These are phyloP conservation scores for Willisornis vidua DNA, from an alignment of 2,113 vertebrate species.

Conservation along the genomic window DNA sequence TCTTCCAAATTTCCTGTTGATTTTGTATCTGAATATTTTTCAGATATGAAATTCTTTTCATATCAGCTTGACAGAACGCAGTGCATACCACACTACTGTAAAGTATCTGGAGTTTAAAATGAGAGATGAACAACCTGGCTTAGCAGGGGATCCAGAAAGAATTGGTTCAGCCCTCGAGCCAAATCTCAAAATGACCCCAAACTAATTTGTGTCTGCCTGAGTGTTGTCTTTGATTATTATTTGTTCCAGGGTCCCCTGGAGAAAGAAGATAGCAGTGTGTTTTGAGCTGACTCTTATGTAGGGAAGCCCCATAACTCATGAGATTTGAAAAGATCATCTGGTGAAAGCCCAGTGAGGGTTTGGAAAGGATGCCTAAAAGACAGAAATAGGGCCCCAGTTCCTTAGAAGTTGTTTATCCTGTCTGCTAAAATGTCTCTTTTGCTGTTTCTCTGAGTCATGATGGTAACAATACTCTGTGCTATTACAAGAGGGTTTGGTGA, in stretches of 20 bases:
- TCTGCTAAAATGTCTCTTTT: conserved; percentile 34
- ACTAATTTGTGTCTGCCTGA: conserved; percentile 50
- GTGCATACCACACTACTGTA: neutral
- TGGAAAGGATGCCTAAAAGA: conserved; percentile 37
- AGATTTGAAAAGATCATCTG: conserved; percentile 46
- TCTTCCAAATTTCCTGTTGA: conserved; percentile 53
- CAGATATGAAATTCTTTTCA: conserved; percentile 32
- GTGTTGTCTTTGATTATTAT: conserved; percentile 50
- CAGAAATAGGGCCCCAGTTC: conserved; percentile 32
- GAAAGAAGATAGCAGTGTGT: conserved; percentile 17
- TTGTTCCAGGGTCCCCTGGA: conserved; percentile 20
- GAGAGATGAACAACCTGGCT: conserved; percentile 22
- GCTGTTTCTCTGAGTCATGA: conserved; percentile 48
- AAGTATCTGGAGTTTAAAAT: conserved; percentile 11
- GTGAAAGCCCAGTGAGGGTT: neutral
- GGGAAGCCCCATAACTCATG: conserved; percentile 42
- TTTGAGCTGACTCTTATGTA: neutral
- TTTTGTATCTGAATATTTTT: conserved; percentile 47
- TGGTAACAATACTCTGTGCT: conserved; percentile 1
- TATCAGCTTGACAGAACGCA: conserved; percentile 33
- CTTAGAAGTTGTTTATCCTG: conserved; percentile 45
- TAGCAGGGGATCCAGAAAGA: neutral
- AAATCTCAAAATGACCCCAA: conserved; percentile 19
- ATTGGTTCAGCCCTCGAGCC: neutral
- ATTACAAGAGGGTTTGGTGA: conserved; percentile 7